These are phyloP conservation scores for Caenorhabditis virilis DNA, from an alignment of 2,888 invertebrate genomes.

Conservation along the genomic window DNA sequence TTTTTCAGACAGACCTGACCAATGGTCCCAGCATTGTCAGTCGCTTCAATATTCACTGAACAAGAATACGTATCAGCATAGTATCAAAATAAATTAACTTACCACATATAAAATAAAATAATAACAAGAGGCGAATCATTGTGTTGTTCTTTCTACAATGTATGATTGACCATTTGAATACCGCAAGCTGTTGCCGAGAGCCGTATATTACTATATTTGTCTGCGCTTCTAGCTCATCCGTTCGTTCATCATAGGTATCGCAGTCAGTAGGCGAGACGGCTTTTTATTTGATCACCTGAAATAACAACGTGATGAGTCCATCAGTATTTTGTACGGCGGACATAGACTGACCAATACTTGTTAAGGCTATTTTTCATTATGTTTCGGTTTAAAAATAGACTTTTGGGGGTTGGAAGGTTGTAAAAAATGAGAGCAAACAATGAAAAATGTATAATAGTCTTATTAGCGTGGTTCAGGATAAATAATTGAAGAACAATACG, in stretches of 20 bases:
- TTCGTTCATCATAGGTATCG: too few relatives aligned
- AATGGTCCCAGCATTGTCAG: conserved; percentile 16
- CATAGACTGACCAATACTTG: too few relatives aligned
- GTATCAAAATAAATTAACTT: conserved; percentile 3
- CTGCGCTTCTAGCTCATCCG: neutral
- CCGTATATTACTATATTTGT: too few relatives aligned
- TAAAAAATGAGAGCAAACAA: too few relatives aligned
- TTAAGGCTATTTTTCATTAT: too few relatives aligned
- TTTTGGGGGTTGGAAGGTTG: conserved; percentile 1
- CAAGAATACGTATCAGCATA: too few relatives aligned
- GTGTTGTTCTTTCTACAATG: conserved; percentile 34
- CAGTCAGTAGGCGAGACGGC: conserved; percentile 30
- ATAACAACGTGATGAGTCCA: conserved; percentile 29
- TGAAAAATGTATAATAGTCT: too few relatives aligned
- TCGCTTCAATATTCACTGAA: too few relatives aligned
- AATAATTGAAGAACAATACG: too few relatives aligned
- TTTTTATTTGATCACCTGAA: conserved; percentile 42
- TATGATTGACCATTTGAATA: too few relatives aligned
- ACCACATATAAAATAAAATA: conserved; percentile 27
- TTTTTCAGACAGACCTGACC: conserved; percentile 46
- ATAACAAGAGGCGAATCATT: conserved; percentile 24
- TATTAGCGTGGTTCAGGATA: too few relatives aligned
- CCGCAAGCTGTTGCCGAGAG: too few relatives aligned
- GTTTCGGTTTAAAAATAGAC: conserved; percentile 27
- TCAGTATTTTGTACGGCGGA: conserved; percentile 17